These are phyloP conservation scores for Andrena bucephala DNA, from an alignment of 2,888 invertebrate species.

Conservation along the genomic window DNA sequence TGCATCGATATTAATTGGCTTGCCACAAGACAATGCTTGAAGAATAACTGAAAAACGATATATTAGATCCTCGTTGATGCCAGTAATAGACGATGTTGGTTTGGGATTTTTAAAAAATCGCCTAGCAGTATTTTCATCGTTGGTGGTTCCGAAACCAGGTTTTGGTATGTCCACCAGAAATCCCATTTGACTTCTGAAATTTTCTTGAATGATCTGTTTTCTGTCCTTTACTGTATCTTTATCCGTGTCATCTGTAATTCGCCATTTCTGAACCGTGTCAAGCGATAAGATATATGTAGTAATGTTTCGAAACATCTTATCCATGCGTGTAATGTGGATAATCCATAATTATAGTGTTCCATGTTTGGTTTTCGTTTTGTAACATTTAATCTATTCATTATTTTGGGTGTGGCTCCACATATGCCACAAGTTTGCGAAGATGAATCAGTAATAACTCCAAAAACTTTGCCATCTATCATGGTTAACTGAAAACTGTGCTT, in stretches of 20 bases:
- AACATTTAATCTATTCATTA: too few relatives aligned
- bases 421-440: too few relatives aligned
- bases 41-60: too few relatives aligned
- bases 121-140: not conserved
- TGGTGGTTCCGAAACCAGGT: not conserved
- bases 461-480: too few relatives aligned
- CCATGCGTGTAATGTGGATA: not conserved
- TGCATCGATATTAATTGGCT: too few relatives aligned
- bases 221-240: not conserved
- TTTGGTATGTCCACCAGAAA: not conserved
- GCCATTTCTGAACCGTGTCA: too few relatives aligned
- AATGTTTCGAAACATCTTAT: conserved; percentile 2
- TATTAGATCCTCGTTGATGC: not conserved
- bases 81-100: not conserved
- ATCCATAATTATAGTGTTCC: not conserved
- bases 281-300: not conserved
- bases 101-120: not conserved
- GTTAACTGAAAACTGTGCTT: too few relatives aligned
- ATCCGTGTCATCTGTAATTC: too few relatives aligned
- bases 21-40: too few relatives aligned
- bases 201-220: not conserved
- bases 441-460: too few relatives aligned
- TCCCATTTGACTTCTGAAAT: not conserved
- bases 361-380: too few relatives aligned
- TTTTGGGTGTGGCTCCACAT: too few relatives aligned